Evolutionary conservation across 2,888 invertebrate genomes (phyloP).

Genomic region (Oasisia sp.): DNA sequence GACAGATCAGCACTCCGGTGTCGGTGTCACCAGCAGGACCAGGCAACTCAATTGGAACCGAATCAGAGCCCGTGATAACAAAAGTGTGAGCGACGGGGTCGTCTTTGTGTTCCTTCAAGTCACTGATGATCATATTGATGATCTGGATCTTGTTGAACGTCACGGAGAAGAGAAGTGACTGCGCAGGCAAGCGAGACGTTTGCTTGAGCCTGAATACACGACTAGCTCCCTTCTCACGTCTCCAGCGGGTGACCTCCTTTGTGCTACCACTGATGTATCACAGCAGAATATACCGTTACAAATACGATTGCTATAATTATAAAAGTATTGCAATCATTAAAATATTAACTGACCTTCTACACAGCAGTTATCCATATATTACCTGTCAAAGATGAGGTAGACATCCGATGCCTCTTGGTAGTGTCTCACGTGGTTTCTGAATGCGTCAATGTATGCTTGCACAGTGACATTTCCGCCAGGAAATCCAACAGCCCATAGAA

Average conservation of each 20-base stretch:
- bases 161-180: background rate
- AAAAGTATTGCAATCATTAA: no score
- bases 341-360: no score
- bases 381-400: constrained; percentile 8
- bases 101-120: background rate
- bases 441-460: constrained; percentile 24
- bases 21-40: constrained; percentile 20
- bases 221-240: no score
- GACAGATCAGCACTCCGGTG: constrained; percentile 23
- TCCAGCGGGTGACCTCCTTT: background rate
- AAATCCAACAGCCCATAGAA: constrained; percentile 19
- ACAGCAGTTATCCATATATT: no score
- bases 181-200: no score
- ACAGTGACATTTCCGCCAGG: constrained; percentile 24
- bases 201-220: no score
- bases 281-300: no score
- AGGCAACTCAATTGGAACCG: background rate
- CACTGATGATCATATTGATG: background rate
- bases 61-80: constrained; percentile 19
- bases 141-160: background rate
- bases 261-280: background rate
- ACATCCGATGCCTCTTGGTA: constrained; percentile 22
- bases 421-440: background rate
- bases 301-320: no score
- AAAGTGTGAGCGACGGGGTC: constrained; percentile 21